phyloP scores from a whole-genome alignment of 2,113 vertebrate species.

The Dromaius novaehollandiae region DNA sequence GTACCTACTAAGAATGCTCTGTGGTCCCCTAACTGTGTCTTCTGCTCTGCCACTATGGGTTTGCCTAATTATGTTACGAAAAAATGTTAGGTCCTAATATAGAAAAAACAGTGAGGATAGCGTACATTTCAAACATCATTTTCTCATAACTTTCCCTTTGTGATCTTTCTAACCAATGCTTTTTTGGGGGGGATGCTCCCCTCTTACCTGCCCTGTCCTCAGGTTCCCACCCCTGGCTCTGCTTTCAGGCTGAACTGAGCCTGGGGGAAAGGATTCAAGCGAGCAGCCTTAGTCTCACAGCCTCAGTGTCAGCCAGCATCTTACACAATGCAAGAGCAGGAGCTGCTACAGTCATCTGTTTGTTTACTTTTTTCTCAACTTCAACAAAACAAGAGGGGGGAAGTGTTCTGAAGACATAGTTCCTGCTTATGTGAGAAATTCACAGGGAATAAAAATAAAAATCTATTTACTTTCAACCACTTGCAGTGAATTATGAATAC shows the following conservation, averaged over 20 bases:
- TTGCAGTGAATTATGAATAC: constrained; percentile 67
- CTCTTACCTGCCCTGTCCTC: not conserved
- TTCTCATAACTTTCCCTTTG: not conserved
- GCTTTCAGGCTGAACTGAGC: not conserved
- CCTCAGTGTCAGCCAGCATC: not conserved
- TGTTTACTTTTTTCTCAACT: constrained; percentile 45
- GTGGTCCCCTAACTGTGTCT: not conserved
- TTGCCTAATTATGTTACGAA: not conserved
- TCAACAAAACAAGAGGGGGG: constrained; percentile 35
- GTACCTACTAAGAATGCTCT: not conserved
- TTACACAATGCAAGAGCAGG: not conserved
- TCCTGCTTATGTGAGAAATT: constrained; percentile 53
- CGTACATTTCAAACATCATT: not conserved
- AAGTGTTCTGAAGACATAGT: constrained; percentile 7
- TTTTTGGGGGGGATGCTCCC: accelerated
- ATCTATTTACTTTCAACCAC: constrained; percentile 64
- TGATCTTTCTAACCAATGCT: not conserved
- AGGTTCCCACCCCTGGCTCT: not conserved
- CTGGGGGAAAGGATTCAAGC: not conserved
- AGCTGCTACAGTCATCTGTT: constrained; percentile 22
- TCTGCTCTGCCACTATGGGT: not conserved
- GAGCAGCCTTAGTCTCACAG: not conserved
- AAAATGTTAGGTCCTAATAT: not conserved
- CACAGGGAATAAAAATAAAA: constrained; percentile 68
- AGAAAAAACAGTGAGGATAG: not conserved